Base-by-base conservation (phyloP, 1,140 invertebrate genomes). In the Temnothorax curvispinosus region DNA sequence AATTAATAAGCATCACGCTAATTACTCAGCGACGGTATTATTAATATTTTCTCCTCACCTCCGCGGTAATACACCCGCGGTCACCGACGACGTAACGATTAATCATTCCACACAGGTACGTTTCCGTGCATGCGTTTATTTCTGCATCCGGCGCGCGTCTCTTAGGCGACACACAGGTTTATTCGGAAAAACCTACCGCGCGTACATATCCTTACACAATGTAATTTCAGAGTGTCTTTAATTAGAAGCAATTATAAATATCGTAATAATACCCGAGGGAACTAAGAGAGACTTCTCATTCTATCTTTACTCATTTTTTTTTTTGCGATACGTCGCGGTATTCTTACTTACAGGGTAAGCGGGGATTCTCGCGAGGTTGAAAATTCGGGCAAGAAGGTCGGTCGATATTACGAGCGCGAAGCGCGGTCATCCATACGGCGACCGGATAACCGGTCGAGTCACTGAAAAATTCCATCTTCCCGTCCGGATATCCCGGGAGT, bases 1-100 rank as follows among this genome's bases (percentile, higher is more conserved):
- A 84, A 84, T 84, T 84, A 74, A 84, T 84, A 84, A 84, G 80
- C 80, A 84, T 84, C 80, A 60, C 80, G 54, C 54, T 84, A 84
- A 84, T 84, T 84, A 84, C 69, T 74, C 80, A 38, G 13, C 69
- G 80, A 84, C 80, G 54, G 54, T 82, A 21, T 84, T 84, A 84
- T 84, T 84, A 84, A 84, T 84, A 84, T 75, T 84, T 84, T 75
- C 80, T 50, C 56, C 41, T 35, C 67, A 60, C 80, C 56, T 60
- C 18, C 69, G 69, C 41, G 69, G 56, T 84, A 84, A 75, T 84
- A 84, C 69, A 75, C 80, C 56, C 41, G 41, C 41, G 52, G 54
- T 41, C 67, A 15, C 54, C 67, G 54, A 82, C 67, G 18, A 82
- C 67, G 18, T n/a, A 27, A 75, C 69, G 32, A 84, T 84, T 84